These are phyloP conservation scores for Apamea anceps DNA, from an alignment of 2,888 invertebrate genomes.

Conservation along the genomic window DNA sequence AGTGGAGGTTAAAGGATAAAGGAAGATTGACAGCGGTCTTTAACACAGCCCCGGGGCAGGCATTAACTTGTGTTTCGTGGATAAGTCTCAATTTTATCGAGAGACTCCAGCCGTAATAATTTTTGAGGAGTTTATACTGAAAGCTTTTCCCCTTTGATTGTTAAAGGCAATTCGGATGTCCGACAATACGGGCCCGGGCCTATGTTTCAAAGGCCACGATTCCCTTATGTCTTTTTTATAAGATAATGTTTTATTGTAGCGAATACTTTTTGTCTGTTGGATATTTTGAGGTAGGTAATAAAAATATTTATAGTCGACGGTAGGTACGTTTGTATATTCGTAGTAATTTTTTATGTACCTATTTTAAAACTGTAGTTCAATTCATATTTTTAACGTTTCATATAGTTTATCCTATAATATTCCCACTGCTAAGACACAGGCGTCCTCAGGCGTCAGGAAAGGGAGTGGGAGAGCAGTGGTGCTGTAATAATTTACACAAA, in stretches of 20 bases:
- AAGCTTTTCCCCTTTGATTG: constrained; percentile 71
- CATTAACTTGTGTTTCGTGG: constrained; percentile 79
- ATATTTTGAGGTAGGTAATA: constrained; percentile 44
- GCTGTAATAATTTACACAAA: neutral
- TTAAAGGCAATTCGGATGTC: constrained; percentile 67
- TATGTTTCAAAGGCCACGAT: constrained; percentile 60
- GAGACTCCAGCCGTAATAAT: constrained; percentile 76
- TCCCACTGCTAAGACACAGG: neutral
- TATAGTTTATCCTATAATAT: neutral
- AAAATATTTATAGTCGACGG: constrained; percentile 37
- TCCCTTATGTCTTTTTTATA: constrained; percentile 65
- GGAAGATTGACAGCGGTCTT: constrained; percentile 84
- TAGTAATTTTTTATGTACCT: neutral
- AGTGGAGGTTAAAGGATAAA: constrained; percentile 82
- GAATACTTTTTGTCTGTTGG: constrained; percentile 46
- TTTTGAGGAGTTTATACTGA: constrained; percentile 74
- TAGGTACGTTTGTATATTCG: constrained; percentile 16
- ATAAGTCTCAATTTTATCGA: constrained; percentile 80
- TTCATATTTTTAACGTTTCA: neutral
- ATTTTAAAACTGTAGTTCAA: neutral
- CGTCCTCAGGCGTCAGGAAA: neutral
- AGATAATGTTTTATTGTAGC: constrained; percentile 63
- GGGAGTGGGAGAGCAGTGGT: neutral
- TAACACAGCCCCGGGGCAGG: constrained; percentile 77
- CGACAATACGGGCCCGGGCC: constrained; percentile 58